Evolutionary conservation across 2,888 invertebrate genomes (phyloP).

Genomic region (Meganola albula): DNA sequence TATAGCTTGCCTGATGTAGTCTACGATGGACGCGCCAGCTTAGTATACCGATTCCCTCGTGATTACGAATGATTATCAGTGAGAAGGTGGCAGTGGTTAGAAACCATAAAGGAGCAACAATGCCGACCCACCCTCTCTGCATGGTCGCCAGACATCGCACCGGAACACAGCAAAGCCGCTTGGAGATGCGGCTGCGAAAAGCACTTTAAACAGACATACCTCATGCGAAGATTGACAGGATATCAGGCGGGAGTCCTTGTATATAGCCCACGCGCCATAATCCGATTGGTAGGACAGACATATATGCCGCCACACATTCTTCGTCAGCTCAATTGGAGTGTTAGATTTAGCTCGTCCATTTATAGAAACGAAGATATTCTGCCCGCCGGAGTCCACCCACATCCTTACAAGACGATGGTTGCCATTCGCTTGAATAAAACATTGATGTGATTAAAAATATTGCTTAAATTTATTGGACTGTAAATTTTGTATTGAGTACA

Average conservation of each 20-base stretch:
- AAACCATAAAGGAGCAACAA: too few relatives aligned
- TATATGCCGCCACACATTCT: conserved; percentile 80
- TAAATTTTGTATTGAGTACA: conserved; percentile 27
- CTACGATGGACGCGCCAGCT: too few relatives aligned
- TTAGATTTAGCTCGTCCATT: conserved; percentile 67
- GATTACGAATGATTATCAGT: too few relatives aligned
- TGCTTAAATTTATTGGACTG: conserved; percentile 26
- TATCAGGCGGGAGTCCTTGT: conserved; percentile 76
- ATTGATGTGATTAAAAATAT: conserved; percentile 14
- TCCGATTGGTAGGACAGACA: conserved; percentile 82
- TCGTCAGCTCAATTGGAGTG: conserved; percentile 55
- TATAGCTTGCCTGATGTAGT: too few relatives aligned
- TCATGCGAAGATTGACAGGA: conserved; percentile 50
- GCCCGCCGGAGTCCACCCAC: conserved; percentile 79
- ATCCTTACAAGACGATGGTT: conserved; percentile 69
- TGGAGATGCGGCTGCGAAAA: too few relatives aligned
- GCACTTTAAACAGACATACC: too few relatives aligned
- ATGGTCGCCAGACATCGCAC: too few relatives aligned
- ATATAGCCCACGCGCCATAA: conserved; percentile 79
- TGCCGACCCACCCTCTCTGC: too few relatives aligned
- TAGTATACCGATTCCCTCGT: too few relatives aligned
- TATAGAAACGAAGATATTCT: conserved; percentile 75
- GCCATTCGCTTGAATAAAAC: conserved; percentile 68
- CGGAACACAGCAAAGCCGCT: too few relatives aligned
- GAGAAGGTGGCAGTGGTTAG: too few relatives aligned